Percentiles rank a stretch among this genome's conserved stretches.
These are phyloP conservation scores for Microhierax caerulescens DNA, from an alignment of 2,797 vertebrate species.

Conservation along the genomic window DNA sequence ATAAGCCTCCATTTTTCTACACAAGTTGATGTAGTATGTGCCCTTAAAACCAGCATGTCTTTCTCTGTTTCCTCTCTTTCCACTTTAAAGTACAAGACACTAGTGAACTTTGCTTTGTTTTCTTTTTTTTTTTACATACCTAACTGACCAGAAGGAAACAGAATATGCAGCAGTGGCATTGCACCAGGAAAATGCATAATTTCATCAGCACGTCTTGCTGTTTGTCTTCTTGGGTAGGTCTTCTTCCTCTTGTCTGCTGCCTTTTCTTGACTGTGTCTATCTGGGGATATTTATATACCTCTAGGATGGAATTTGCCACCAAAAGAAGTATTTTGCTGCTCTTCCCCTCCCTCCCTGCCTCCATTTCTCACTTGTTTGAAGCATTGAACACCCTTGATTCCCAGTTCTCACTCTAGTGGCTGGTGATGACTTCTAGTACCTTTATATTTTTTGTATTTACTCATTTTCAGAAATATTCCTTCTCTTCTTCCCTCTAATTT, in stretches of 20 bases:
- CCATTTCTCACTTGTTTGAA: neutral
- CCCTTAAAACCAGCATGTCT: neutral
- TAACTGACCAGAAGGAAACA: slow-evolving; percentile 6
- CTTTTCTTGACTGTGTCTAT: neutral
- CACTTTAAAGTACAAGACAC: neutral
- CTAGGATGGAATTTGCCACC: neutral
- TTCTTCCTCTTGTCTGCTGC: neutral
- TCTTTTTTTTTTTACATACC: neutral
- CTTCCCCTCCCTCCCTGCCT: neutral
- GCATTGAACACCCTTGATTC: neutral
- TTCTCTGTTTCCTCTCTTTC: neutral
- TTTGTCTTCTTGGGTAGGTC: neutral
- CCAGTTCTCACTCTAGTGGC: neutral
- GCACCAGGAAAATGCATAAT: neutral
- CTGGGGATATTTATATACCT: neutral
- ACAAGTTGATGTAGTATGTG: neutral
- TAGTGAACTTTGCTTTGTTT: neutral
- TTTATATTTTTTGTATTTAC: neutral
- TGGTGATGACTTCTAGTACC: neutral
- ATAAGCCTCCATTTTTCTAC: neutral
- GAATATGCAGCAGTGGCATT: neutral
- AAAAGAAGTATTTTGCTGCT: neutral
- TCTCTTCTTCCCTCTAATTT: neutral
- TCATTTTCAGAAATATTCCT: neutral
- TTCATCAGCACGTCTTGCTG: neutral